phyloP scores from a whole-genome alignment of 2,888 invertebrate species.

The Ennomos quercinarius region DNA sequence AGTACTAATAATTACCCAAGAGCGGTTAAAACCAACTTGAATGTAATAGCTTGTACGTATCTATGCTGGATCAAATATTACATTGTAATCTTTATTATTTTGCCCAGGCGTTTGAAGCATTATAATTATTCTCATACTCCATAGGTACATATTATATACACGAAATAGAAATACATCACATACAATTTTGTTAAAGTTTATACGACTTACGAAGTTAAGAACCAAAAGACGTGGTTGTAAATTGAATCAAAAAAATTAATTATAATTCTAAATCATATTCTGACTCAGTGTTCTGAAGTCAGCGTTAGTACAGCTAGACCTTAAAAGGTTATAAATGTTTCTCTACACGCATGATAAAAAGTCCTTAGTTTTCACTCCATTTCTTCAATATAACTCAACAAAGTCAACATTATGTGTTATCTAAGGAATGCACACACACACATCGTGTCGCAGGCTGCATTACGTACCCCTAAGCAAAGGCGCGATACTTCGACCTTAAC shows the following conservation, averaged over 20 bases:
- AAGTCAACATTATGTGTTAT: conserved; percentile 60
- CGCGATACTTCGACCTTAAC: conserved; percentile 11
- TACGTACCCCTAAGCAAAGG: conserved; percentile 4
- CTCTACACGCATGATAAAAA: not conserved
- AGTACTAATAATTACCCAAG: conserved; percentile 30
- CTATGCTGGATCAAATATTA: conserved; percentile 1
- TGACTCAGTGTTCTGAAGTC: too few species aligned
- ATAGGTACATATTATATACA: too few species aligned
- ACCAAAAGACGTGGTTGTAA: not conserved
- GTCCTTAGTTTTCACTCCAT: conserved; percentile 18
- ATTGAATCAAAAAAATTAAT: too few species aligned
- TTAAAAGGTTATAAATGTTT: too few species aligned
- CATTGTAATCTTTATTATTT: too few species aligned
- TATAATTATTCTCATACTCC: too few species aligned
- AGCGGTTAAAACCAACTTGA: conserved; percentile 48
- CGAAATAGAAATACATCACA: too few species aligned
- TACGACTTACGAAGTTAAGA: too few species aligned
- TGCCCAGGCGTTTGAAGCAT: conserved; percentile 6
- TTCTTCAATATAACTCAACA: conserved; percentile 29
- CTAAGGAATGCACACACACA: conserved; percentile 66
- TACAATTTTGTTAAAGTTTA: too few species aligned
- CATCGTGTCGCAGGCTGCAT: conserved; percentile 19
- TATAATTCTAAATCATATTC: too few species aligned
- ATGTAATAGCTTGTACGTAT: conserved; percentile 41
- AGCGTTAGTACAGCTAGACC: too few species aligned